Base-by-base conservation (phyloP, 2,113 vertebrate genomes). In the Urocolius indicus region DNA sequence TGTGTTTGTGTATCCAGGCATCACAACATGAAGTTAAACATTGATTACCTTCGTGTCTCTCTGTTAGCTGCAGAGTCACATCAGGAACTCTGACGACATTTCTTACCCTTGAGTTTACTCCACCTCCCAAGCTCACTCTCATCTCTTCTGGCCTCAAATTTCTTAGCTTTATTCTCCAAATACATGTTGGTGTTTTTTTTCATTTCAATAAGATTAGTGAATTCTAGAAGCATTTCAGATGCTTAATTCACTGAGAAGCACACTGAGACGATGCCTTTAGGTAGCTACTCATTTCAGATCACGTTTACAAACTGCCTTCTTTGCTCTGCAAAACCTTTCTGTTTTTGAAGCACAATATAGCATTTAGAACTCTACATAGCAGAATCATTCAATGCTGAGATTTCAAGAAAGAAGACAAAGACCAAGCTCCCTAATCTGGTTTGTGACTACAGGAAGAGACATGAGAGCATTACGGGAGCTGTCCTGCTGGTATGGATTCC, bases 101-200 rank as follows among this genome's bases (percentile, higher is more conserved):
- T 23, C 46, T 55, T 23, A 45, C 4, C 11, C 5, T 8, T 22
- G 10, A 13, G 5, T 58, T 30, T 48, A 34, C 3, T 2, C 26
- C 6, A 4, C 10, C 46, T 54, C 34, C 34, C 17, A 67, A 83
- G 19, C 4, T 3, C 14, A 0, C 7, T 51, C 45, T 45, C 7
- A 32, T 62, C 11, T 84, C n/a, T 51, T 58, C 48, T 72, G 43
- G 6, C 68, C 77, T 73, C 15, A 89, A 86, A 49, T 20, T 13
- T 49, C 48, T 34, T 26, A 34, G 20, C 8, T 86, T 72, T 52
- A 17, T 43, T 57, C 12, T n/a, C 57, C 22, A 84, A 68, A 52
- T 27, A 54, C 0, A 0, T 41, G 9, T 41, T 41, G n/a, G n/a
- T 41, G 38, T 41, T 41, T 41, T 41, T 41, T 41, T 41, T 41